Base-by-base conservation (phyloP, 2,113 vertebrate species). In the Pelvicachromis taeniatus region DNA sequence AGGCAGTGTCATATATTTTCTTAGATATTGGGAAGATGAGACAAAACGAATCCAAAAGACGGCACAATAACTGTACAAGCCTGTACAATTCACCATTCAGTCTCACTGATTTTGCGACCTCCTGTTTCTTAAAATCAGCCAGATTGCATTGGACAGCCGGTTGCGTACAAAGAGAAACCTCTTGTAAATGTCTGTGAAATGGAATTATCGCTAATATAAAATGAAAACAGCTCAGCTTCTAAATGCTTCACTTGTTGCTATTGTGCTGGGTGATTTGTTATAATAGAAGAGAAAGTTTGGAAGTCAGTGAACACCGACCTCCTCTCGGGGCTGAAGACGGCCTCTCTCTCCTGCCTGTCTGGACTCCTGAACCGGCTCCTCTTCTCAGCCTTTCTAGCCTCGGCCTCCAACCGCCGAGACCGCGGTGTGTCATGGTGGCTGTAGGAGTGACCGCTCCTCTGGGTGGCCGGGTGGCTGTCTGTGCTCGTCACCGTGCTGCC, bases 401-500 rank as follows among this genome's bases (percentile, higher is more conserved):
- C 95, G 0, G 92, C 94, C 91, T 96, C 96, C 61, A 93, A 88
- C 33, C 94, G 91, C 2, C 96, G 86, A 19, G 95, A 89, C 6
- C 94, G 89, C 3, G 85, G 53, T 3, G 48, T 85, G 59, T 96
- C 96, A 1, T 94, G 92, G 68, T 95, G 90, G 82, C 89, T 82
- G 33, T 80, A 59, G 12, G 86, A 38, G n/a, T 78, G 82, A 38
- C 88, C 29, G 1, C 87, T 92, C 23, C 88, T 55, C 56, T 92
- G 93, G 21, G 88, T 87, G 7, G 89, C 35, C 0, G 89, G 87
- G 90, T 96, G 96, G 88, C 96, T 95, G 77, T 97, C 96, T 1
- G 89, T 96, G 92, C 96, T 96, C 78, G 95, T 94, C 56, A 95
- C 96, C 0, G 96, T 97, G 93, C 96, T 96, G 82, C 95, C 95